These are phyloP conservation scores for Drosophila sulfurigaster DNA, from an alignment of 1,140 invertebrate species.

Conservation along the genomic window DNA sequence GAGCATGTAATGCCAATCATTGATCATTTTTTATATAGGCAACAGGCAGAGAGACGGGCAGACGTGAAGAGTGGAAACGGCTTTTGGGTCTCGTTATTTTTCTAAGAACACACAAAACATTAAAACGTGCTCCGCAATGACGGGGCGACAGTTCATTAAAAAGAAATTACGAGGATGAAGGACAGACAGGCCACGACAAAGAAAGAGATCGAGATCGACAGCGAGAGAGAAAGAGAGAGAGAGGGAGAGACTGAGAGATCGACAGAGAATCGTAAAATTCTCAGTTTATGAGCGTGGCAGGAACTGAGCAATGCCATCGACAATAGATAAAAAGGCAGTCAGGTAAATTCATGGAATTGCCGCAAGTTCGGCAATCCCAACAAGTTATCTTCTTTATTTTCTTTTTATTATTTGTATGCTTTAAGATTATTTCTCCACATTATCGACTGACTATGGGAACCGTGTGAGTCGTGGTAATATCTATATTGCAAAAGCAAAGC, in stretches of 20 bases:
- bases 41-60: neutral
- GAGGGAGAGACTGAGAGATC: constrained; percentile 10
- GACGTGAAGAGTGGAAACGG: constrained; percentile 6
- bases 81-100: constrained; percentile 28
- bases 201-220: neutral
- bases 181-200: constrained; percentile 1
- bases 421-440: constrained; percentile 6
- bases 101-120: constrained; percentile 49
- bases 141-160: constrained; percentile 69
- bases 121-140: constrained; percentile 34
- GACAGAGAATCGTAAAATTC: constrained; percentile 31
- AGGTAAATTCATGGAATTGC: constrained; percentile 36
- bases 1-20: constrained; percentile 58
- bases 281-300: constrained; percentile 32
- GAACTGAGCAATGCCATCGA: constrained; percentile 19
- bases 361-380: constrained; percentile 26
- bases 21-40: constrained; percentile 40
- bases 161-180: constrained; percentile 62
- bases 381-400: constrained; percentile 7
- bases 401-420: neutral
- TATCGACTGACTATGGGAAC: neutral
- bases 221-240: neutral
- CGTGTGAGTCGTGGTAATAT: neutral
- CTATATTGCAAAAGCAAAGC: constrained; percentile 7
- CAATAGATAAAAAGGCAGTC: constrained; percentile 18